Percentiles rank a stretch among this genome's conserved stretches.
These are phyloP conservation scores for Drosophila pruinosa DNA, from an alignment of 1,140 invertebrate species.

Conservation along the genomic window DNA sequence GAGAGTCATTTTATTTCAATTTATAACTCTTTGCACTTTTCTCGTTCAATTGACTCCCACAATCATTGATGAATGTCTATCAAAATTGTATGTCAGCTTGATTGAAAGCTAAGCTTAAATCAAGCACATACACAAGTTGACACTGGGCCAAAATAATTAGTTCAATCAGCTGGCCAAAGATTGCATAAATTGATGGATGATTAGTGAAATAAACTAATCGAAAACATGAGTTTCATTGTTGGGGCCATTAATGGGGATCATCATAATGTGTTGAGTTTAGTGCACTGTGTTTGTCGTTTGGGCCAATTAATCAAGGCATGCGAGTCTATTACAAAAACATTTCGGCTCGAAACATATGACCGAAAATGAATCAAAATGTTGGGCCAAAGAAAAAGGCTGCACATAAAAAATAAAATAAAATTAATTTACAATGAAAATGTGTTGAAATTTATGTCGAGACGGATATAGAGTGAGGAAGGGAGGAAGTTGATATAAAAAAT, in stretches of 20 bases:
- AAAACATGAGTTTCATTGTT: slow-evolving; percentile 15
- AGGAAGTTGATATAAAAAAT: slow-evolving; percentile 55
- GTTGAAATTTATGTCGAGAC: slow-evolving; percentile 44
- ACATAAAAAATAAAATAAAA: slow-evolving; percentile 44
- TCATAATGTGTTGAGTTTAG: slow-evolving; percentile 2
- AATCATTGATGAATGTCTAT: slow-evolving; percentile 21
- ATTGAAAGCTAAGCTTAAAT: slow-evolving; percentile 39
- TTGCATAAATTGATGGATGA: background rate
- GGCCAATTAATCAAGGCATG: slow-evolving; percentile 50
- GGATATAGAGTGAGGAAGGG: background rate
- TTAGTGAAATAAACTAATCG: slow-evolving; percentile 37
- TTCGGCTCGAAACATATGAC: slow-evolving; percentile 43
- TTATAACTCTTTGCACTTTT: background rate
- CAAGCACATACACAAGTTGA: background rate
- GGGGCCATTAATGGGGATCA: slow-evolving; percentile 3
- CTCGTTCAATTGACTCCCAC: background rate
- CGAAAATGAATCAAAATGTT: slow-evolving; percentile 50
- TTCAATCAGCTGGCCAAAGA: background rate
- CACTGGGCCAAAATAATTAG: slow-evolving; percentile 47
- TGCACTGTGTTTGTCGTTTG: slow-evolving; percentile 23
- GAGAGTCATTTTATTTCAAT: background rate
- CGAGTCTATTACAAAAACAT: background rate
- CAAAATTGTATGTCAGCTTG: slow-evolving; percentile 16
- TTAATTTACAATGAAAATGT: slow-evolving; percentile 74
- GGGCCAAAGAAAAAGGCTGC: slow-evolving; percentile 23